Base-by-base conservation (phyloP, 2,888 invertebrate genomes). In the Amblyjoppa fuscipennis region DNA sequence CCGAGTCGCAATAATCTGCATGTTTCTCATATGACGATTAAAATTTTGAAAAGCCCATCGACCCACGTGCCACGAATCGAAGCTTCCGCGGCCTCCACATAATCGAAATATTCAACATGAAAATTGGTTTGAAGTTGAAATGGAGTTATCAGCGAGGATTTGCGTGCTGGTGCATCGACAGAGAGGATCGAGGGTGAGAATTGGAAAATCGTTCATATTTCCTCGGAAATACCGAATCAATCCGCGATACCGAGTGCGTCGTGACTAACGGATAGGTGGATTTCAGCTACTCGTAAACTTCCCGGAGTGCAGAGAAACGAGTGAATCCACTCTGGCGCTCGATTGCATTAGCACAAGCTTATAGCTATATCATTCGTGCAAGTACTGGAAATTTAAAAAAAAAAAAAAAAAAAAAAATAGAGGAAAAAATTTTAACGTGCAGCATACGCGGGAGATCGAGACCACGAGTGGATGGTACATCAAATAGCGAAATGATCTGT, bases 181-280 rank as follows among this genome's bases (percentile, higher is more conserved):
- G 59, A 49, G 45, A 13, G 45, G 13, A 45, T 41, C 66, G 71
- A 77, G 59, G 64, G 59, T 51, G 68, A 49, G 41, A 74, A 45
- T 77, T 70, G 31, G 45, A 9, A 41, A 68, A 66, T 41, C 64
- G 69, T 71, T 77, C 74, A 88, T 87, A 88, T 89, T 88, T 87
- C 81, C 78, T 69, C 81, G 81, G 83, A 90, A 90, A 89, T 87
- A 87, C 87, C 87, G 89, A 89, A 90, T 90, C 88, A 89, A 90
- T 90, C 88, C 75, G 78, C 79, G 83, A 85, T 78, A 82, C 86
- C 84, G 84, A 87, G 85, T 83, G 79, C 73, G 25, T 83, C 68
- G 59, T 68, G 56, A 69, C 41, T 59, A 49, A 66, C 73, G 34
- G 53, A 78, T 73, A n/a, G 41, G 56, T 38, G 49, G 11, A 59